Evolutionary conservation across 2,797 vertebrate species (phyloP).

Genomic region (Myripristis murdjan): DNA sequence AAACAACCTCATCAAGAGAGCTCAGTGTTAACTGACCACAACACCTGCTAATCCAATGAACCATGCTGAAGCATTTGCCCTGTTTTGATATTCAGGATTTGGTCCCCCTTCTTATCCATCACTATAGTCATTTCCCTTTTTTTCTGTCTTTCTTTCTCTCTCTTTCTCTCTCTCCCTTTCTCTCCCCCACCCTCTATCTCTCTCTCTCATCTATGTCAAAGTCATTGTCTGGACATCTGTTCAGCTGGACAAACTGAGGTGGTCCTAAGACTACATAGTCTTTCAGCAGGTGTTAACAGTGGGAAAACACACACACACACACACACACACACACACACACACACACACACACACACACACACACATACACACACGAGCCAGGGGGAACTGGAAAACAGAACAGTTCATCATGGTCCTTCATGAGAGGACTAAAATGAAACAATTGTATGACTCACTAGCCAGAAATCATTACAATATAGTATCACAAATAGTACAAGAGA

Average conservation of each 20-base stretch:
- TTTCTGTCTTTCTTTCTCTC: background rate
- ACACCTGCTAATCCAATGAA: constrained; percentile 11
- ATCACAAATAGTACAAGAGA: background rate
- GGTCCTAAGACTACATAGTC: constrained; percentile 19
- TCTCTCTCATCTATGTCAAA: constrained; percentile 8
- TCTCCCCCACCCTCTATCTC: background rate
- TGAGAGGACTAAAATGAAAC: background rate
- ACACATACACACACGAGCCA: constrained; percentile 28
- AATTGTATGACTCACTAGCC: background rate
- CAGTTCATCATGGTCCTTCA: background rate
- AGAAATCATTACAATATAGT: background rate
- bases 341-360: no score
- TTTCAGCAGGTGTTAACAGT: constrained; percentile 31
- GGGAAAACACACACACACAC: constrained; percentile 40
- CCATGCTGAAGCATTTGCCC: background rate
- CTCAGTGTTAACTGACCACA: background rate
- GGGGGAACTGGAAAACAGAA: constrained; percentile 30
- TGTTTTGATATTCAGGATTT: background rate
- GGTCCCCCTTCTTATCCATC: no score
- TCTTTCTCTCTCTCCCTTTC: background rate
- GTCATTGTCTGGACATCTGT: constrained; percentile 40
- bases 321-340: constrained; percentile 39
- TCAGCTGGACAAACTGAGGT: constrained; percentile 34
- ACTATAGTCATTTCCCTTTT: background rate
- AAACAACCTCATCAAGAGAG: constrained; percentile 2